Evolutionary conservation across 2,113 vertebrate species (phyloP).

Genomic region (Theristicus caerulescens): DNA sequence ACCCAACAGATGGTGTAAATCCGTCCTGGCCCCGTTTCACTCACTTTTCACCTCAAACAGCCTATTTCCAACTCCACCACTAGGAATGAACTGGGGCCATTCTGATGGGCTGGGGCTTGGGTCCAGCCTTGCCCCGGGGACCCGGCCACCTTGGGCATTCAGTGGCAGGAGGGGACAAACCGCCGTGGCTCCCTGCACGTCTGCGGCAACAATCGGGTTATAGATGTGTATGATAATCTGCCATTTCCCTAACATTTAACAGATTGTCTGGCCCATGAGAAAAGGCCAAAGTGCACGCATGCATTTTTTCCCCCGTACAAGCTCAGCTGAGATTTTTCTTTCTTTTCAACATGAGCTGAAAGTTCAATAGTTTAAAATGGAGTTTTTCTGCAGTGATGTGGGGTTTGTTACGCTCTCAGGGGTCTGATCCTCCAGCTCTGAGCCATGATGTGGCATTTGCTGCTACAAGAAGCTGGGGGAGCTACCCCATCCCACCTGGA

Average conservation of each 20-base stretch:
- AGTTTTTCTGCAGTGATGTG: accelerated
- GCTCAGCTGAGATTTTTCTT: constrained; percentile 15
- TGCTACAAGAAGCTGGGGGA: not conserved
- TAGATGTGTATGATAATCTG: constrained; percentile 67
- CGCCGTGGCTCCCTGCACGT: not conserved
- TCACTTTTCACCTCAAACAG: not conserved
- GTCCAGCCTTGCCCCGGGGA: not conserved
- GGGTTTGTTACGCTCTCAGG: not conserved
- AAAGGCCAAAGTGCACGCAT: constrained; percentile 24
- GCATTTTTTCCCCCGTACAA: not conserved
- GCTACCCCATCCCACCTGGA: not conserved
- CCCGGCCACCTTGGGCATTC: not conserved
- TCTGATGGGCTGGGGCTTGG: not conserved
- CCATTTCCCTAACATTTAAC: constrained; percentile 60
- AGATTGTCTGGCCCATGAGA: constrained; percentile 39
- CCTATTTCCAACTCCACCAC: not conserved
- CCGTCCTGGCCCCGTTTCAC: not conserved
- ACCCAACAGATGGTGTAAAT: accelerated
- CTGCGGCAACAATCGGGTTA: constrained; percentile 1
- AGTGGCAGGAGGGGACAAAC: not conserved
- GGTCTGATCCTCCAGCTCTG: not conserved
- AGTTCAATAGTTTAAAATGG: not conserved
- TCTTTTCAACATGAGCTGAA: not conserved
- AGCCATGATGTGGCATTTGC: not conserved
- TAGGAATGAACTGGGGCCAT: not conserved